Base-by-base conservation (phyloP, 2,888 invertebrate species). In the Dendrolimus pini region DNA sequence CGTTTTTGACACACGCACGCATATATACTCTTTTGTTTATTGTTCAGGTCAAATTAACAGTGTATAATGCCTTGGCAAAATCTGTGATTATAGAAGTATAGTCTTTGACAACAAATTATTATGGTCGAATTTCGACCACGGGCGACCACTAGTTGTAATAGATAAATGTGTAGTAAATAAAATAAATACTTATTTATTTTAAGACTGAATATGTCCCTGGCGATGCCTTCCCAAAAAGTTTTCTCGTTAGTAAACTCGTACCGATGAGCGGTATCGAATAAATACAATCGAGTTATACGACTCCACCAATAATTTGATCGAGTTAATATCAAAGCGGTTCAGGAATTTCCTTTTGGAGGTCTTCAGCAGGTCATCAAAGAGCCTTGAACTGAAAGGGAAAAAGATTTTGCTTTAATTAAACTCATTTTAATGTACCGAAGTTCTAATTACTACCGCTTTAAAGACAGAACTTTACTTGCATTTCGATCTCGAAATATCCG, bases 241-340 rank as follows among this genome's bases (percentile, higher is more conserved):
- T 71, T 64, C 66, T 70, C 73, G 66, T 71, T 72, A 72, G 70
- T 70, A 69, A 66, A 70, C 69, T 70, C 62, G 60, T 63, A 66
- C 61, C 59, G 53, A 53, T 56, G 56, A 56, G 54, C 55, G 53
- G 59, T 56, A 47, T 56, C 56, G 56, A 54, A 55, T 56, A 59
- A 66, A 69, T 64, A 64, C 41, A 47, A 67, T 66, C 53, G 61
- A 67, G 61, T 68, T 66, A 69, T 64, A 62, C 58, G 61, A 61
- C 65, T 60, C 62, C 61, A 59, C 56, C 59, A 58, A 65, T 72
- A 65, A 70, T 62, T 64, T 61, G 64, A 66, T 67, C 65, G 62
- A 61, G 47, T 47, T 47, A 47, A 47, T 47, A 63, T 62, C 59
- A 65, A 64, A 58, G 60, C 57, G 55, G 59, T 55, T 14, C 58